Conservation (phyloP, 1,140 invertebrate genomes). For the Drosophila sproati region DNA sequence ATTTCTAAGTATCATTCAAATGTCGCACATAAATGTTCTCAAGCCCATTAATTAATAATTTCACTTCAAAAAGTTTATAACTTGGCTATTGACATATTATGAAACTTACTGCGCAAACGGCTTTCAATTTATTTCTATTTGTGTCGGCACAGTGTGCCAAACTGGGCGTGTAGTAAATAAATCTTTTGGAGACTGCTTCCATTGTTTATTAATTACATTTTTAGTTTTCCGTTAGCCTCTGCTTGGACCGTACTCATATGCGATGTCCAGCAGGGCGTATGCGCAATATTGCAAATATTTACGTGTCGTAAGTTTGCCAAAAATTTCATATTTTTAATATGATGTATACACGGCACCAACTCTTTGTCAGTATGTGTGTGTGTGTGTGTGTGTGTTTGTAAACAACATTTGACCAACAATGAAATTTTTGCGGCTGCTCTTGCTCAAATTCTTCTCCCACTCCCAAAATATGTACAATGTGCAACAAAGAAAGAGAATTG, state of each 20-base stretch:
- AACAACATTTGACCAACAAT: constrained; percentile 25
- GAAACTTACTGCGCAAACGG: neutral
- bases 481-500: constrained; percentile 19
- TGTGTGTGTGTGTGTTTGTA: constrained; percentile 17
- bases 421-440: constrained; percentile 30
- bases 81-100: neutral
- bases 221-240: neutral
- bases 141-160: neutral
- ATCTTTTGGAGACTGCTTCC: no score
- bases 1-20: no score
- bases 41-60: no score
- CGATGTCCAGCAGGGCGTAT: constrained; percentile 22
- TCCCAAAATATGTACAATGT: neutral
- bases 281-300: constrained; percentile 45
- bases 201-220: constrained; percentile 6
- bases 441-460: constrained; percentile 20
- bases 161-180: neutral
- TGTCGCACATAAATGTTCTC: no score
- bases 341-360: neutral
- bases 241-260: neutral
- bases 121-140: neutral
- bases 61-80: no score
- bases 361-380: neutral
- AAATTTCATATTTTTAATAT: constrained; percentile 42
- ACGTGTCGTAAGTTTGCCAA: constrained; percentile 33